A percentile compares a stretch with the other conserved stretches of the same genome.
These are phyloP conservation scores for Baccha elongata DNA, from an alignment of 2,888 invertebrate species.

Conservation along the genomic window DNA sequence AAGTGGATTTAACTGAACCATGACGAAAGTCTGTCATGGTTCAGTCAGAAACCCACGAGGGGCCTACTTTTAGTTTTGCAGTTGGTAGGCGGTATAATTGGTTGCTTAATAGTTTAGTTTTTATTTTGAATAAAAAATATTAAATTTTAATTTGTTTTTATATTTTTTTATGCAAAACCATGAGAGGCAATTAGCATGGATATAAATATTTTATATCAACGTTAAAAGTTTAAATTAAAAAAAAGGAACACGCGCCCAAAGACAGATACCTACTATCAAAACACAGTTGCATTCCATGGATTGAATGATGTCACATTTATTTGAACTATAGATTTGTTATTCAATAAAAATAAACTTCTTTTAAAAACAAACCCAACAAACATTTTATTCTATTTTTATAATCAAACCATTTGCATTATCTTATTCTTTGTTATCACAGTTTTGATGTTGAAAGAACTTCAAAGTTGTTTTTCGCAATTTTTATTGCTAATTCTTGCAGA, in stretches of 20 bases:
- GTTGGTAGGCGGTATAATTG: background rate
- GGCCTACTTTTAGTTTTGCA: background rate
- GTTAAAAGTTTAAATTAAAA: too few species aligned
- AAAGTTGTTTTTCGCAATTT: background rate
- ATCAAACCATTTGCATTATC: background rate
- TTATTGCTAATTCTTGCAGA: constrained; percentile 29
- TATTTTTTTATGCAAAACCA: too few species aligned
- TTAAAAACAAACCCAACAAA: background rate
- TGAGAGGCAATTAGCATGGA: too few species aligned
- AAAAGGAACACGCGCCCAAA: too few species aligned
- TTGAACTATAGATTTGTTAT: background rate
- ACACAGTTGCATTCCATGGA: background rate
- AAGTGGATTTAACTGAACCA: constrained; percentile 25
- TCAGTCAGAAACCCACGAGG: background rate
- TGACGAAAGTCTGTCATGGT: background rate
- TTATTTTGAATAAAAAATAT: too few species aligned
- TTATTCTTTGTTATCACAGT: constrained; percentile 19
- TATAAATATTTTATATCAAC: too few species aligned
- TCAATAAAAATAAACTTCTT: background rate
- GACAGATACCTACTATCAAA: too few species aligned
- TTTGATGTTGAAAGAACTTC: background rate
- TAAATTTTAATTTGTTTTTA: too few species aligned
- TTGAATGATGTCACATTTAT: constrained; percentile 35
- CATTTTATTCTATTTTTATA: background rate
- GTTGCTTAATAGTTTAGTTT: too few species aligned